Conservation (phyloP, 2,113 vertebrate species). For the Psittacula cyanocephala region DNA sequence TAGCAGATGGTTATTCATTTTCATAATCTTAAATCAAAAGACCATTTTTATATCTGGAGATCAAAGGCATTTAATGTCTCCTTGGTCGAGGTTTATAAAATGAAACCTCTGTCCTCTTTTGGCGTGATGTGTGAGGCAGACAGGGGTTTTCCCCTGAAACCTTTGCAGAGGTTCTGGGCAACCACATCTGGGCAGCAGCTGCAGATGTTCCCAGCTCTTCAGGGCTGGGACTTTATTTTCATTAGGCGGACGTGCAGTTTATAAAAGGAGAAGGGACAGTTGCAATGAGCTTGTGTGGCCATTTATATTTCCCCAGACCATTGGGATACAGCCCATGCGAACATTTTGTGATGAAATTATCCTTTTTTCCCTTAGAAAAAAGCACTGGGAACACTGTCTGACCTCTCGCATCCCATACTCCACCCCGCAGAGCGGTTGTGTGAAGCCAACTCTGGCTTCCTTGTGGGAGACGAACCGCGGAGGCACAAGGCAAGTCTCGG, state of each 20-base stretch:
- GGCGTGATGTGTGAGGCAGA: background rate
- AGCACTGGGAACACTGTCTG: background rate
- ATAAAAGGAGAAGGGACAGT: background rate
- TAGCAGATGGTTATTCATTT: constrained; percentile 24
- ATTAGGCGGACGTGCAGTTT: background rate
- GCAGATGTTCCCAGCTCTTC: constrained; percentile 5
- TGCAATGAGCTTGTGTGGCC: background rate
- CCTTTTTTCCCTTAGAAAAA: background rate
- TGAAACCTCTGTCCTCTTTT: background rate
- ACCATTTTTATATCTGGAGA: constrained; percentile 45
- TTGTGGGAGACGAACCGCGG: background rate
- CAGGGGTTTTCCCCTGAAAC: constrained; percentile 11
- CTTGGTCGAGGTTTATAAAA: background rate
- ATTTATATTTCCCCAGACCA: background rate
- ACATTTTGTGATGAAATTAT: background rate
- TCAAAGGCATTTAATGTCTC: background rate
- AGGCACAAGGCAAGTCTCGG: background rate
- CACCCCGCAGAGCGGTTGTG: background rate
- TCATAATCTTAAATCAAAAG: constrained; percentile 50
- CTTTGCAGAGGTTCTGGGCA: background rate
- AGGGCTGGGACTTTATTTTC: constrained; percentile 7
- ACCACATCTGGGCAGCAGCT: constrained; percentile 54
- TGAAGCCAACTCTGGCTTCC: background rate
- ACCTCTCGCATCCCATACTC: background rate
- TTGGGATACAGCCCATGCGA: accelerated